These are phyloP conservation scores for Periplaneta americana DNA, from an alignment of 1,140 invertebrate species.

Conservation along the genomic window DNA sequence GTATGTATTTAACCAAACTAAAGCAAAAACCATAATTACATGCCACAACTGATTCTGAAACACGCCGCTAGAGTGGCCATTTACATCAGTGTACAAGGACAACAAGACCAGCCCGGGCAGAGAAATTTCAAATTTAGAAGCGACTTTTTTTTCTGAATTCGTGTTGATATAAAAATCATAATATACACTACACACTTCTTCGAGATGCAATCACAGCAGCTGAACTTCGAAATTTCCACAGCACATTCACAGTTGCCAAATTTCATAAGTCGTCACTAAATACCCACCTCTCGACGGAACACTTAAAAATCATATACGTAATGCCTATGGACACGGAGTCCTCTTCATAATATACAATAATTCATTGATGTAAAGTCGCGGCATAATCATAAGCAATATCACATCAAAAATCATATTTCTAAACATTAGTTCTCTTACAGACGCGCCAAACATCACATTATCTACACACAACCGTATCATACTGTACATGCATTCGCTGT, in stretches of 20 bases:
- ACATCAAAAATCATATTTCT: neutral
- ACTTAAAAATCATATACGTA: neutral
- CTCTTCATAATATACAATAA: neutral
- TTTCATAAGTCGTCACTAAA: neutral
- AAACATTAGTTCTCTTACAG: neutral
- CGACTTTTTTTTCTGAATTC: neutral
- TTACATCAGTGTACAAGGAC: neutral
- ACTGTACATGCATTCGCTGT: neutral
- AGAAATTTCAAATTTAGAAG: slow-evolving; percentile 13
- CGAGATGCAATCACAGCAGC: neutral
- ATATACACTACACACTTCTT: neutral
- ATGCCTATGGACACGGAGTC: neutral
- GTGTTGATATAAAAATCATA: neutral
- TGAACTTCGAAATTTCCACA: neutral
- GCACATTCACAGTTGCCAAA: neutral
- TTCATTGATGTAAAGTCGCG: neutral
- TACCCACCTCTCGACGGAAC: neutral
- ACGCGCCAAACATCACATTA: slow-evolving; percentile 5
- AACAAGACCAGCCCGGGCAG: neutral
- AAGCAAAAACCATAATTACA: neutral
- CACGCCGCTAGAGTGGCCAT: slow-evolving; percentile 17
- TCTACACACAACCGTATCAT: neutral
- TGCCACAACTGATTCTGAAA: slow-evolving; percentile 9
- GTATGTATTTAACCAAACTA: neutral
- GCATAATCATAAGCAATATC: neutral